Base-by-base conservation (phyloP, 2,113 vertebrate species). In the Brienomyrus brachyistius region DNA sequence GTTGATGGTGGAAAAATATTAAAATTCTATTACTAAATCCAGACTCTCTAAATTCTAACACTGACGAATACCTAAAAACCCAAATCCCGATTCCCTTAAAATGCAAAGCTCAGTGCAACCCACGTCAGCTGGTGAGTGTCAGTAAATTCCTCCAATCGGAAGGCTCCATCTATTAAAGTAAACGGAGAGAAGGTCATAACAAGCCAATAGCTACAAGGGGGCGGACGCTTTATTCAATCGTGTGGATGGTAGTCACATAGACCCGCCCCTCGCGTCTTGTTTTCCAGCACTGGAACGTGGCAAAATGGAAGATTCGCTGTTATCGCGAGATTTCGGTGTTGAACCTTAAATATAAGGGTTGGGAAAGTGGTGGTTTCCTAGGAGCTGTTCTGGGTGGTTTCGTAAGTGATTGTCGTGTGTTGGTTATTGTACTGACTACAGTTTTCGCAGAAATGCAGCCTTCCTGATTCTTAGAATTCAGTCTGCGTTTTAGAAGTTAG, bases 201-300 rank as follows among this genome's bases (percentile, higher is more conserved):
- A 0, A 83, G 15, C 93, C 93, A 94, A 94, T 94, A 0, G 11
- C 0, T 1, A 51, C 21, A 0, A 45, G 91, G 93, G 88, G 89
- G 90, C 86, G 90, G 90, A 43, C 8, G 82, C 89, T 92, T 94
- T 92, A 94, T 94, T 94, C 92, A 95, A 91, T 93, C 91, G 92
- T 94, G 93, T 95, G 94, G 93, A 90, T 88, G 62, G 89, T 88
- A 66, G 40, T 56, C 90, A 45, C 51, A 47, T 11, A 48, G 85
- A 90, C 89, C 92, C 93, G 92, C 94, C 94, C 35, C 31, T 51
- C 52, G 50, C 56, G 48, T 56, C 87, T 84, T 48, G 40, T 50
- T 54, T 84, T 82, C 59, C 82, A 89, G 90, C 85, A 83, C 92
- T 92, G 89, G 94, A 95, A 95, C 95, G 94, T 95, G 95, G 94